These are phyloP conservation scores for Platerodrilus igneus DNA, from an alignment of 2,888 invertebrate genomes.

Conservation along the genomic window DNA sequence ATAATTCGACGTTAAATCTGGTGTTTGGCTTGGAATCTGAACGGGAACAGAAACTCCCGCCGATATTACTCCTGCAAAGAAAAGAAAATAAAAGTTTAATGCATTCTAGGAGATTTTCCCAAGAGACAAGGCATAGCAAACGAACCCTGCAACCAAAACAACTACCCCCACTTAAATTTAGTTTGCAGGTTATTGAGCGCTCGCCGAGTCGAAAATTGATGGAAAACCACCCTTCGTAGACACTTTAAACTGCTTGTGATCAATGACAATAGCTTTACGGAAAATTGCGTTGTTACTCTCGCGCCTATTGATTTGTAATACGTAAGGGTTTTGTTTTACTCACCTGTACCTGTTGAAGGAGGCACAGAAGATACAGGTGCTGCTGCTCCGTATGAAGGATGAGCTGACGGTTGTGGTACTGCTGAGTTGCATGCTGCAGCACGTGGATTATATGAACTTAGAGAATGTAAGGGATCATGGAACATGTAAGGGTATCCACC, in stretches of 20 bases:
- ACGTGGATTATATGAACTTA: slow-evolving; percentile 69
- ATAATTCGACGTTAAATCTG: slow-evolving; percentile 76
- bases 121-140: slow-evolving; percentile 46
- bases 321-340: slow-evolving; percentile 26
- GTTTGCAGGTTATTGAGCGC: slow-evolving; percentile 61
- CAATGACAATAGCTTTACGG: slow-evolving; percentile 45
- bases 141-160: slow-evolving; percentile 50
- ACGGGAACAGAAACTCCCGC: slow-evolving; percentile 89
- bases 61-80: slow-evolving; percentile 81
- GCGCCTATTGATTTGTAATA: slow-evolving; percentile 17
- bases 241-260: slow-evolving; percentile 49
- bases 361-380: slow-evolving; percentile 50
- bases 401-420: slow-evolving; percentile 71
- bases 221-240: slow-evolving; percentile 49
- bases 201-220: slow-evolving; percentile 56
- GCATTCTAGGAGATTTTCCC: slow-evolving; percentile 37
- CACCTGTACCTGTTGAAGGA: slow-evolving; percentile 50
- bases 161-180: slow-evolving; percentile 51
- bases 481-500: slow-evolving; percentile 86
- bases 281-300: slow-evolving; percentile 16
- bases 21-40: slow-evolving; percentile 82
- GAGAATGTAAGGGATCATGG: slow-evolving; percentile 74
- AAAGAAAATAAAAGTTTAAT: slow-evolving; percentile 27
- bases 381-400: slow-evolving; percentile 58
- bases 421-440: slow-evolving; percentile 65